These are phyloP conservation scores for Protomyctophum bolini DNA, from an alignment of 2,113 vertebrate genomes.

Conservation along the genomic window DNA sequence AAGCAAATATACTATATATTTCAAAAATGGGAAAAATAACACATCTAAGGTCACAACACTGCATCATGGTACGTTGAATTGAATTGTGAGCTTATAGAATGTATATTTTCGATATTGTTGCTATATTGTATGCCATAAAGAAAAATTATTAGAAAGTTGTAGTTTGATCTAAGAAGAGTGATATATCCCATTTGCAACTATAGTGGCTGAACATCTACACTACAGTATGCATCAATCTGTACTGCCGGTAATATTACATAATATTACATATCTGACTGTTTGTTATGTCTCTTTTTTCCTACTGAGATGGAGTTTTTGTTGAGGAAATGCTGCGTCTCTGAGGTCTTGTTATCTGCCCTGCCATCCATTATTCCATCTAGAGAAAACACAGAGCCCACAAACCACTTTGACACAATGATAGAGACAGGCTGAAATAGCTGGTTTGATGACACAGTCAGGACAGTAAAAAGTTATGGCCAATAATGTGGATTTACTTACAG, in stretches of 20 bases:
- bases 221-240: neutral
- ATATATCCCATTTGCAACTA: too few species aligned
- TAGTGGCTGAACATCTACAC: too few species aligned
- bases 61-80: too few species aligned
- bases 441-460: constrained; percentile 5
- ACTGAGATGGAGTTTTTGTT: neutral
- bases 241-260: neutral
- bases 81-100: neutral
- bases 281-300: neutral
- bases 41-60: too few species aligned
- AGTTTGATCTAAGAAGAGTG: too few species aligned
- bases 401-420: constrained; percentile 1
- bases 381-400: neutral
- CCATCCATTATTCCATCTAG: neutral
- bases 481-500: constrained; percentile 52
- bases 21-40: too few species aligned
- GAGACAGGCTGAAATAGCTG: neutral
- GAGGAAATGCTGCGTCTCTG: neutral
- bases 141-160: too few species aligned
- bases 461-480: constrained; percentile 7
- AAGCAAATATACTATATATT: too few species aligned
- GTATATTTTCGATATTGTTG: too few species aligned
- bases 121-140: too few species aligned
- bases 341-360: constrained; percentile 2
- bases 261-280: neutral